Base-by-base conservation (phyloP, 2,888 invertebrate genomes). In the Scotopteryx bipunctaria region DNA sequence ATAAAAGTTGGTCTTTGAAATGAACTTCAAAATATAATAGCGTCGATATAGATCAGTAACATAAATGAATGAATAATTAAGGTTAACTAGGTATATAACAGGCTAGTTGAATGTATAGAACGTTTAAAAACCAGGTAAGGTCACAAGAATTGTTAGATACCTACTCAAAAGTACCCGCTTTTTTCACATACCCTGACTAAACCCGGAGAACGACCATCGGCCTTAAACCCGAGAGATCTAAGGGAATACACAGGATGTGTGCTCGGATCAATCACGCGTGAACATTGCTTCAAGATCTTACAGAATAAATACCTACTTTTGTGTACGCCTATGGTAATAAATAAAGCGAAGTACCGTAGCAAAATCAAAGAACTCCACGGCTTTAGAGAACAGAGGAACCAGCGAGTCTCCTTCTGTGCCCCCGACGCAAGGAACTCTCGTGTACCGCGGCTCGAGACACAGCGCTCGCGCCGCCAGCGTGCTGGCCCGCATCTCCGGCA, bases 401-500 rank as follows among this genome's bases (percentile, higher is more conserved):
- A 90, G 64, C 2, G 86, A 61, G 0, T 73, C 67, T 3, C 89
- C 89, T 49, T 89, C 89, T 3, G 86, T 83, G 37, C 89, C 89
- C 0, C 86, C 87, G 1, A 89, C 81, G 60, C 87, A 87, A 0
- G 89, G 89, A 5, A 90, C 86, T 32, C 85, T 73, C 1, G 85
- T 83, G 59, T 81, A 85, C 11, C 76, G 63, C 0, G 89, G 89
- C 45, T 89, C 89, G 1, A 89, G 74, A 40, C 78, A 73, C 1
- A 89, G 73, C 0, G 83, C 85, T 0, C 80, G 73, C 2, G 89
- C 88, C 0, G 88, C 88, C 1, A 89, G 63, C 0, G 87, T 86
- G 54, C 86, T 89, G 6, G 90, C 87, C 2, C 89, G 76, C 89
- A 88, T 86, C 63, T 90, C 90, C 0, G 80, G 85, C 4, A 87